A percentile compares a stretch with the other conserved stretches of the same genome.
Evolutionary conservation across 1,140 invertebrate species (phyloP).

Genomic region (Drosophila suzukii): DNA sequence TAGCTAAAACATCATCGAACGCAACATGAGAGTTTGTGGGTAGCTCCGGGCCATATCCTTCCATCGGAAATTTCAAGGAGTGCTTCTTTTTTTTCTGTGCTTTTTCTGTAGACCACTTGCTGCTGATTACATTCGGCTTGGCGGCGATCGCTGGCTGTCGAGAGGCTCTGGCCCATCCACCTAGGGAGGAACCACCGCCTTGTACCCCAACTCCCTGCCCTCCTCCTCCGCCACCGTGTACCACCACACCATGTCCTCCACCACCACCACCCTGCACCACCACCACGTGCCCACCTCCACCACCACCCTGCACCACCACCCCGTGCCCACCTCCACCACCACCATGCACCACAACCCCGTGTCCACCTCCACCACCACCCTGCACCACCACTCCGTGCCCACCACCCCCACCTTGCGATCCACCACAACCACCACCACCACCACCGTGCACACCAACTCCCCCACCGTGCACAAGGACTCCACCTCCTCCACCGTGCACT

Average conservation of each 20-base stretch:
- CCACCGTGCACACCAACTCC: neutral
- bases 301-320: neutral
- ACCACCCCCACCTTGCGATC: too few species aligned
- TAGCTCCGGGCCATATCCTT: neutral
- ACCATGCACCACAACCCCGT: neutral
- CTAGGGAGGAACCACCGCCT: conserved; percentile 8
- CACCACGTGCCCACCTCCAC: neutral
- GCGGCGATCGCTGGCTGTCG: conserved; percentile 36
- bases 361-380: neutral
- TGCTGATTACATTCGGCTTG: conserved; percentile 42
- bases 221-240: neutral
- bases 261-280: neutral
- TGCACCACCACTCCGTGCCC: neutral
- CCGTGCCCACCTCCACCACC: neutral
- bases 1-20: conserved; percentile 14
- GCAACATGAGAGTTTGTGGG: conserved; percentile 62
- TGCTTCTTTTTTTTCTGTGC: neutral
- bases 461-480: neutral
- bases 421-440: too few species aligned
- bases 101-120: conserved; percentile 34
- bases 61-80: neutral
- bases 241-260: neutral
- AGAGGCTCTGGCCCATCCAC: conserved; percentile 3
- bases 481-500: conserved; percentile 9
- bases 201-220: too few species aligned